Percentiles rank a stretch among this genome's conserved stretches.
phyloP scores from a whole-genome alignment of 2,113 vertebrate genomes.

The Micromys minutus region DNA sequence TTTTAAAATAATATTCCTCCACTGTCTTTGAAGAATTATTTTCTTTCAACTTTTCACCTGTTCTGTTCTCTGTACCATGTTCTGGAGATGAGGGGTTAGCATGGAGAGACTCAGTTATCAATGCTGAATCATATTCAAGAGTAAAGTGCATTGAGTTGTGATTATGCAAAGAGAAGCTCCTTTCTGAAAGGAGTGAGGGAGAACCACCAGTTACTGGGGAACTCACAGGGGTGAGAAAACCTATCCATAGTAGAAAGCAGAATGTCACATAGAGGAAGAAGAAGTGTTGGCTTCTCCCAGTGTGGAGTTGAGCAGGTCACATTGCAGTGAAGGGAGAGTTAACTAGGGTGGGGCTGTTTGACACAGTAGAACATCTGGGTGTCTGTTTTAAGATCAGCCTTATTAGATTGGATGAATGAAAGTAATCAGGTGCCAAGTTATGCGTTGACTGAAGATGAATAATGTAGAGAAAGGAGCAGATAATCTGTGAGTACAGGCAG shows the following conservation, averaged over 20 bases:
- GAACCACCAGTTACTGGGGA: neutral
- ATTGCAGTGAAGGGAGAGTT: neutral
- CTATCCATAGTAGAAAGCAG: no score
- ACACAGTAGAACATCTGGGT: neutral
- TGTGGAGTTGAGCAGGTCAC: neutral
- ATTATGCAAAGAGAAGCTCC: neutral
- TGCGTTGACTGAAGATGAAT: neutral
- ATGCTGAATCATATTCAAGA: neutral
- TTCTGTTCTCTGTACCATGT: neutral
- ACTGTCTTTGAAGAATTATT: neutral
- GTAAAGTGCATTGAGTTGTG: neutral
- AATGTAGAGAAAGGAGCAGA: neutral
- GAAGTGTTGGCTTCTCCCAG: neutral
- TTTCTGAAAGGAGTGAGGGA: neutral
- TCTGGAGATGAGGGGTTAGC: neutral
- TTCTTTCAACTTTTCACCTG: neutral
- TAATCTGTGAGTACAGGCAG: neutral
- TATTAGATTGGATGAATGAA: neutral
- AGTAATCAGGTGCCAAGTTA: neutral
- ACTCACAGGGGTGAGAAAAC: neutral
- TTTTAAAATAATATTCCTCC: neutral
- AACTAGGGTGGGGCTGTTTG: neutral
- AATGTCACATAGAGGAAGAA: neutral
- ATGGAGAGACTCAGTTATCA: neutral
- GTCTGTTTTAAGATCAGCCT: neutral